A percentile compares a stretch with the other conserved stretches of the same genome.
Evolutionary conservation across 2,113 vertebrate genomes (phyloP).

Genomic region (Ursus arctos): DNA sequence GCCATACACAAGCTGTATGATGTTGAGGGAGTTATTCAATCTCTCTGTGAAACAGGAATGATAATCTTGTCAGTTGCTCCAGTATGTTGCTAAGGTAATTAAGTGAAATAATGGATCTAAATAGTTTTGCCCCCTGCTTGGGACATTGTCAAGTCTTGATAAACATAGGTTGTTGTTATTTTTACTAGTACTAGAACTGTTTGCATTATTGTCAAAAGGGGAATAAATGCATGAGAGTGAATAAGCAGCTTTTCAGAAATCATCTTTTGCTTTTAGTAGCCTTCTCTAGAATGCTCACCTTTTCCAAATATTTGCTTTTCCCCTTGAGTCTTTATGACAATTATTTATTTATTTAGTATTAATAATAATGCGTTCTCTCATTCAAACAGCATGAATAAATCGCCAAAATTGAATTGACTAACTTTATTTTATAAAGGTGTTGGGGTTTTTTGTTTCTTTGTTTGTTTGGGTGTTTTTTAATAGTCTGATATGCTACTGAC

Average conservation of each 20-base stretch:
- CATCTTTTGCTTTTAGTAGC: neutral
- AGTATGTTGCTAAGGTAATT: neutral
- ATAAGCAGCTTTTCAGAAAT: neutral
- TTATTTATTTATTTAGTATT: neutral
- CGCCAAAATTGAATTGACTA: neutral
- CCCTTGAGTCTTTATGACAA: neutral
- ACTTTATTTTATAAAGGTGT: neutral
- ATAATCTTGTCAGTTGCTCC: neutral
- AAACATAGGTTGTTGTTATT: neutral
- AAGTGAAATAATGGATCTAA: conserved; percentile 11
- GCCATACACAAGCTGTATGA: neutral
- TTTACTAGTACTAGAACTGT: neutral
- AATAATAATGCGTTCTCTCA: neutral
- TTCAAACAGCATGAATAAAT: neutral
- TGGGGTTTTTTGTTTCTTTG: neutral
- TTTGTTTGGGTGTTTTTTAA: neutral
- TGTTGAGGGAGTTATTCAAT: neutral
- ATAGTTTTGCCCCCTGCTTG: neutral
- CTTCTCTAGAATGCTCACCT: neutral
- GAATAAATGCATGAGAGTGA: neutral
- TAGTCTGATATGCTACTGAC: neutral
- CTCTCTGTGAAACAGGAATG: neutral
- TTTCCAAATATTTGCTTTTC: conserved; percentile 1
- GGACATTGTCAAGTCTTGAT: neutral
- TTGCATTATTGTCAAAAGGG: neutral